These are phyloP conservation scores for Pyrocoelia pectoralis DNA, from an alignment of 2,888 invertebrate genomes.

Conservation along the genomic window DNA sequence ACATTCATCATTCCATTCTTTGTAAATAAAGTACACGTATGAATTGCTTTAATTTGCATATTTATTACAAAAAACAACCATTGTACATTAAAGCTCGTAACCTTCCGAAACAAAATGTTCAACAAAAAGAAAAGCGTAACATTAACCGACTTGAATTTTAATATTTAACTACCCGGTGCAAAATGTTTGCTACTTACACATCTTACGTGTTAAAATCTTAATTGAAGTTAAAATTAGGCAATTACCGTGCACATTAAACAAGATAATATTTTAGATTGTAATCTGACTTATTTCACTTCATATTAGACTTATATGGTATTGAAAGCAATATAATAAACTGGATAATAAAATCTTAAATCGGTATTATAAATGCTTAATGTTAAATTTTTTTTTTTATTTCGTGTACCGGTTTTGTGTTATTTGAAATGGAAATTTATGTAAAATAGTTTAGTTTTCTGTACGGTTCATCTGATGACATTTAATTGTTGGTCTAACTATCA, in stretches of 20 bases:
- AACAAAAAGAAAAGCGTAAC: constrained; percentile 54
- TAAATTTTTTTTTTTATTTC: constrained; percentile 50
- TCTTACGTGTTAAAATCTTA: constrained; percentile 18
- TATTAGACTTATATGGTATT: constrained; percentile 1
- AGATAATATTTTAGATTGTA: constrained; percentile 21
- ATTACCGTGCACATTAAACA: constrained; percentile 29
- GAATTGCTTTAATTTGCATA: constrained; percentile 50
- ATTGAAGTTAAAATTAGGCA: constrained; percentile 30
- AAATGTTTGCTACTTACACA: constrained; percentile 18
- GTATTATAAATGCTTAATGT: constrained; percentile 54
- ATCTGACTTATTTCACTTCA: constrained; percentile 15
- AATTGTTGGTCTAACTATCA: constrained; percentile 55
- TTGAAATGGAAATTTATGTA: constrained; percentile 59
- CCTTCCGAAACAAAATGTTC: constrained; percentile 50
- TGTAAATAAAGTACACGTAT: constrained; percentile 30
- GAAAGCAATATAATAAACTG: constrained; percentile 1
- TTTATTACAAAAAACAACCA: constrained; percentile 52
- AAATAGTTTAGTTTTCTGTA: constrained; percentile 56
- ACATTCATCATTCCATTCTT: constrained; percentile 31
- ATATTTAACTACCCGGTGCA: constrained; percentile 41
- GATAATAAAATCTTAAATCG: constrained; percentile 48
- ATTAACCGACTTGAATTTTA: constrained; percentile 56
- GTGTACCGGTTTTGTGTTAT: constrained; percentile 50
- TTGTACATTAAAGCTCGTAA: constrained; percentile 49
- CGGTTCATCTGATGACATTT: constrained; percentile 51